Conservation (phyloP, 2,113 vertebrate genomes). For the Phrynosoma platyrhinos region DNA sequence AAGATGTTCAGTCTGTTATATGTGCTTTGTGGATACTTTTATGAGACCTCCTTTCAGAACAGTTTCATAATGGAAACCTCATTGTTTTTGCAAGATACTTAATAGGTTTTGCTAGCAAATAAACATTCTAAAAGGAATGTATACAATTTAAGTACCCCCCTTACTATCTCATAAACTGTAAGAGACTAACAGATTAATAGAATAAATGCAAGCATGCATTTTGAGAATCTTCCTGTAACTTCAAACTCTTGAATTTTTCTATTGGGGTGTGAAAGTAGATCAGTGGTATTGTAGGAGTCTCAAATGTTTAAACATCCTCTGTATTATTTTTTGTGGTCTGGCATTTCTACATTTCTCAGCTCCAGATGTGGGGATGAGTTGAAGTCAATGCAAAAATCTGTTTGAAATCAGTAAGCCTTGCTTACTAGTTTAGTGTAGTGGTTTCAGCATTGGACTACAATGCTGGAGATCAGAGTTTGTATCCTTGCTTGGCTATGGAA, state of each 20-base stretch:
- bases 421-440: not conserved
- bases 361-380: slow-evolving; percentile 14
- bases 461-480: too few species aligned
- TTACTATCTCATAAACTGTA: not conserved
- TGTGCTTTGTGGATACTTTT: not conserved
- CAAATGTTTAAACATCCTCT: not conserved
- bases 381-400: not conserved
- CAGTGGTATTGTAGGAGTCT: not conserved
- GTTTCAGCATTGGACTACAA: too few species aligned
- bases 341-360: not conserved
- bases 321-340: slow-evolving; percentile 1
- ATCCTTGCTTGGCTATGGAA: too few species aligned
- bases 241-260: slow-evolving; percentile 22
- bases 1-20: not conserved
- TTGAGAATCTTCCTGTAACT: not conserved
- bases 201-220: slow-evolving; percentile 4
- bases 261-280: slow-evolving; percentile 7
- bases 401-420: not conserved
- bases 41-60: not conserved
- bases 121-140: not conserved
- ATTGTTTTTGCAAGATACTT: not conserved
- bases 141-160: not conserved
- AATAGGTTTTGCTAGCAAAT: slow-evolving; percentile 6
- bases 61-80: not conserved
- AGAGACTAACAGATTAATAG: not conserved